A percentile compares a stretch with the other conserved stretches of the same genome.
These are phyloP conservation scores for Metellina segmentata DNA, from an alignment of 2,888 invertebrate genomes.

Conservation along the genomic window DNA sequence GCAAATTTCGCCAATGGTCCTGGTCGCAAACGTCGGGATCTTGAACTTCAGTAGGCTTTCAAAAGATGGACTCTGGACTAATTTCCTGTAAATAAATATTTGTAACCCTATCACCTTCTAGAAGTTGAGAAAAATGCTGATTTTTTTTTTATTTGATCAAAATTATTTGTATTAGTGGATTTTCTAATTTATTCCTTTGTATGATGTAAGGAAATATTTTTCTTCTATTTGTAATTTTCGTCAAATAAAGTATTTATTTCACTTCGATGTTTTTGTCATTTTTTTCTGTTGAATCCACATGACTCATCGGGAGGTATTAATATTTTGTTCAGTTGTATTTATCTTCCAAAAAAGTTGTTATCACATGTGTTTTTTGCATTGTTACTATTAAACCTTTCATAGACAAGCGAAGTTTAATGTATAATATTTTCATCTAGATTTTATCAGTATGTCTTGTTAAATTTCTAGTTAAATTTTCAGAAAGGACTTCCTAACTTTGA, in stretches of 20 bases:
- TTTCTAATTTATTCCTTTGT: background rate
- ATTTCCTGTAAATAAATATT: background rate
- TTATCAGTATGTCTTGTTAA: too few relatives aligned
- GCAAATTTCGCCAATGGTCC: conserved; percentile 94
- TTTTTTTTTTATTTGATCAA: background rate
- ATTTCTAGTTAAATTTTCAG: too few relatives aligned
- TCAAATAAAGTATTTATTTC: background rate
- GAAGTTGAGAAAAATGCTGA: background rate
- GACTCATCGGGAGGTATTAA: too few relatives aligned
- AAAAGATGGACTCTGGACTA: background rate
- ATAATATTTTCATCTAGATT: too few relatives aligned
- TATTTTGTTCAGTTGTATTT: too few relatives aligned
- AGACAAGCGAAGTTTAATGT: too few relatives aligned
- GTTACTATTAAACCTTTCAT: too few relatives aligned
- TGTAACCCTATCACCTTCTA: background rate
- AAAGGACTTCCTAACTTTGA: too few relatives aligned
- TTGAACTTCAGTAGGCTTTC: conserved; percentile 73
- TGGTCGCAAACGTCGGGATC: conserved; percentile 89
- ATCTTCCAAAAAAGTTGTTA: too few relatives aligned
- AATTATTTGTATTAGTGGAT: background rate
- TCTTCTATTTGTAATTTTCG: background rate
- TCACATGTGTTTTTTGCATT: too few relatives aligned
- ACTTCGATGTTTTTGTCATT: background rate
- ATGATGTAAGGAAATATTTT: background rate
- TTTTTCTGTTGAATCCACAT: too few relatives aligned